These are phyloP conservation scores for Sphaeramia orbicularis DNA, from an alignment of 2,797 vertebrate species.

Conservation along the genomic window DNA sequence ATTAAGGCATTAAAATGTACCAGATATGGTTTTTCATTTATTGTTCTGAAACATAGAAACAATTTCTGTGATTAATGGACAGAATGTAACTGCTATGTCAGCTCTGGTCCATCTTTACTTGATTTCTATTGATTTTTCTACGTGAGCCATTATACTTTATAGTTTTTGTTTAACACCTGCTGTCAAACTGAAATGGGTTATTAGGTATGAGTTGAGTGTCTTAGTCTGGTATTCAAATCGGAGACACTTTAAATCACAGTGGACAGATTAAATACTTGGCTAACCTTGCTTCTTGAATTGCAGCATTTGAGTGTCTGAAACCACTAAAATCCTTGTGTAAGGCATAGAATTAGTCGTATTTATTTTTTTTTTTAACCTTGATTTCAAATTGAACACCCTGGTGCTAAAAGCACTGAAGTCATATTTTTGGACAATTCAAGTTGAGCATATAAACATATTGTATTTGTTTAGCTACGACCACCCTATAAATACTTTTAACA, in stretches of 20 bases:
- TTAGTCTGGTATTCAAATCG: neutral
- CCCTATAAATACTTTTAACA: too few species aligned
- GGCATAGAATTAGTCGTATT: too few species aligned
- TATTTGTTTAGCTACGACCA: too few species aligned
- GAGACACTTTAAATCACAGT: neutral
- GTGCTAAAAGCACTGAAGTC: too few species aligned
- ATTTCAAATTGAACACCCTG: constrained; percentile 4
- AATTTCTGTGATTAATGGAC: too few species aligned
- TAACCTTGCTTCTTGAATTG: neutral
- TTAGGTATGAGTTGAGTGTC: neutral
- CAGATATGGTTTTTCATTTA: neutral
- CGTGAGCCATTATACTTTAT: neutral
- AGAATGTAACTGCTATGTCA: too few species aligned
- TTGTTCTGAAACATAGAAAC: neutral
- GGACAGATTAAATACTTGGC: neutral
- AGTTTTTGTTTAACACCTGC: neutral
- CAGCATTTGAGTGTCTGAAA: neutral
- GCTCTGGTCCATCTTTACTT: neutral
- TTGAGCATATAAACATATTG: too few species aligned
- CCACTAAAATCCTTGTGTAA: neutral
- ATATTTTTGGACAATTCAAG: too few species aligned
- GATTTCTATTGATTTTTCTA: neutral
- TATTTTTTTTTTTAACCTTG: constrained; percentile 10
- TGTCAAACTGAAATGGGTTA: neutral
- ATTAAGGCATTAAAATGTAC: neutral